Evolutionary conservation across 2,113 vertebrate species (phyloP).

Genomic region (Mungos mungo): DNA sequence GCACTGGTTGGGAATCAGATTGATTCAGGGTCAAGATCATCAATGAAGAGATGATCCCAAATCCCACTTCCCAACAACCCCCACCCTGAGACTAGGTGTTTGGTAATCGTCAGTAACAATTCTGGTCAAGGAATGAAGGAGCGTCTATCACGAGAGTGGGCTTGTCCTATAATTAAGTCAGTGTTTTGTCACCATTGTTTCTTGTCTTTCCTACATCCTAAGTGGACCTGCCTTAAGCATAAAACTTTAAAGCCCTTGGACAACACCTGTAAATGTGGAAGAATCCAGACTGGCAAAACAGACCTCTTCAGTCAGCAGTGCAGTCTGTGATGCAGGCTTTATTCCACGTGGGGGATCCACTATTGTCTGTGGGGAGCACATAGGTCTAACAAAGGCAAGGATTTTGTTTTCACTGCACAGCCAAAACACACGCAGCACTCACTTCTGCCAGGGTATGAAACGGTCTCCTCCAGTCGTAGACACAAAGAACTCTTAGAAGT

Average conservation of each 20-base stretch:
- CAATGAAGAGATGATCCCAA: not conserved
- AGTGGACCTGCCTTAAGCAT: not conserved
- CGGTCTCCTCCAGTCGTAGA: not conserved
- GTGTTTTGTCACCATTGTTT: not conserved
- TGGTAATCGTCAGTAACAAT: not conserved
- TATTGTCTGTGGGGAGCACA: not conserved
- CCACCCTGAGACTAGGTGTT: not conserved
- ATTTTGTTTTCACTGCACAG: not conserved
- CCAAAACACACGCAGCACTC: not conserved
- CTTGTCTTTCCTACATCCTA: not conserved
- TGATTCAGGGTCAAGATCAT: not conserved
- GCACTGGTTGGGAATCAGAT: not conserved
- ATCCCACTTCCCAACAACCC: no score
- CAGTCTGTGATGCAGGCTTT: not conserved
- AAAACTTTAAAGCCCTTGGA: not conserved
- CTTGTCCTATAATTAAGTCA: not conserved
- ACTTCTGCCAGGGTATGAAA: conserved; percentile 12
- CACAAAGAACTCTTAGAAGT: not conserved
- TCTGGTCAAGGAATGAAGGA: not conserved
- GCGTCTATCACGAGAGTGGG: not conserved
- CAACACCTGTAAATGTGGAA: not conserved
- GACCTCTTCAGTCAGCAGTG: not conserved
- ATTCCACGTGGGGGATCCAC: not conserved
- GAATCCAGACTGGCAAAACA: conserved; percentile 7
- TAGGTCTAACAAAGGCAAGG: conserved; percentile 29